These are phyloP conservation scores for Magallana gigas DNA, from an alignment of 1,140 invertebrate species.

Conservation along the genomic window DNA sequence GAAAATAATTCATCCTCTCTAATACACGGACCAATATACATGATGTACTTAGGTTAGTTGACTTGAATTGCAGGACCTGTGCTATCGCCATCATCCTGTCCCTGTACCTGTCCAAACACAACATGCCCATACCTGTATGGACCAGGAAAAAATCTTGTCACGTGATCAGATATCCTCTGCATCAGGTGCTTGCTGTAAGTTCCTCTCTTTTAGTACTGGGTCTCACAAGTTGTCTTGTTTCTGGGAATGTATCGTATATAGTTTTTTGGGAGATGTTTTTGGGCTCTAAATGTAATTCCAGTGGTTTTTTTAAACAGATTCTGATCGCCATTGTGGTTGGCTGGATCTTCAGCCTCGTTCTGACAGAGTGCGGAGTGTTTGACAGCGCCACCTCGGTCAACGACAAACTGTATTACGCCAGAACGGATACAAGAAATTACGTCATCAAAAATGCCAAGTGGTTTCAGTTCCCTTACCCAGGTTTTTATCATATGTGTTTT, in stretches of 20 bases:
- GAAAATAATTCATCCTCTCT: too few relatives aligned
- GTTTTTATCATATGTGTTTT: slow-evolving; percentile 71
- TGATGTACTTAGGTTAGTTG: background rate
- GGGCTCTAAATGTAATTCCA: too few relatives aligned
- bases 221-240: too few relatives aligned
- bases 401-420: slow-evolving; percentile 76
- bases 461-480: slow-evolving; percentile 91
- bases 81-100: slow-evolving; percentile 89
- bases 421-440: slow-evolving; percentile 88
- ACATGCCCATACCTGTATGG: slow-evolving; percentile 85
- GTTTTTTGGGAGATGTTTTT: too few relatives aligned
- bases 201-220: too few relatives aligned
- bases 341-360: slow-evolving; percentile 87
- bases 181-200: slow-evolving; percentile 90
- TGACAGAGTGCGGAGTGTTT: slow-evolving; percentile 85
- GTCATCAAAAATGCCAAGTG: slow-evolving; percentile 88
- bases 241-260: too few relatives aligned
- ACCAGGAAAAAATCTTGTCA: slow-evolving; percentile 82
- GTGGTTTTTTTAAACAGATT: slow-evolving; percentile 81
- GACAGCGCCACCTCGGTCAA: slow-evolving; percentile 56
- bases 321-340: slow-evolving; percentile 88
- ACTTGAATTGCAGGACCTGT: slow-evolving; percentile 85
- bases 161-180: slow-evolving; percentile 84
- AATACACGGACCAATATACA: too few relatives aligned
- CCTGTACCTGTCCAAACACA: slow-evolving; percentile 86